Percentiles rank a stretch among this genome's conserved stretches.
Conservation (phyloP, 2,888 invertebrate species). For the Drosophila longiperda region DNA sequence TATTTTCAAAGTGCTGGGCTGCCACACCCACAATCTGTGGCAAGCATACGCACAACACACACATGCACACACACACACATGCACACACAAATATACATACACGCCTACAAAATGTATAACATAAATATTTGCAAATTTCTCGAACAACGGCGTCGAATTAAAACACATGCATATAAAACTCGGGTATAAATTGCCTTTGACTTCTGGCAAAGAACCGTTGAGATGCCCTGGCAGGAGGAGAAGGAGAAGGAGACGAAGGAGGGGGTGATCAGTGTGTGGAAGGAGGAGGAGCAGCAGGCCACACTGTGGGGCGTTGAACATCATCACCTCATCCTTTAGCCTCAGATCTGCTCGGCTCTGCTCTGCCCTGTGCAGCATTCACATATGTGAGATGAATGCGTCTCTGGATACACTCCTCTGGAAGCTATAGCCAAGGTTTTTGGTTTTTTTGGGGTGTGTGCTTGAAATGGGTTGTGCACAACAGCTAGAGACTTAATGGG, state of each 20-base stretch:
- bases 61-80: constrained; percentile 2
- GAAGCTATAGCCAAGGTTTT: constrained; percentile 14
- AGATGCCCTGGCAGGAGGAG: neutral
- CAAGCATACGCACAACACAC: constrained; percentile 3
- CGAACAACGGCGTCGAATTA: constrained; percentile 58
- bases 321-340: constrained; percentile 74
- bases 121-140: constrained; percentile 68
- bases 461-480: constrained; percentile 32
- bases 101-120: constrained; percentile 75
- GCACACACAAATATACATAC: constrained; percentile 12
- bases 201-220: constrained; percentile 54
- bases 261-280: neutral
- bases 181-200: constrained; percentile 65
- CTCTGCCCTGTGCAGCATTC: constrained; percentile 5
- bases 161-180: constrained; percentile 54
- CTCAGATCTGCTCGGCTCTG: constrained; percentile 1
- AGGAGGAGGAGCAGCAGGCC: constrained; percentile 10
- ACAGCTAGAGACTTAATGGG: constrained; percentile 28
- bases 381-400: constrained; percentile 41
- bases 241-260: neutral
- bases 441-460: constrained; percentile 69
- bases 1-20: constrained; percentile 39
- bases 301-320: constrained; percentile 67
- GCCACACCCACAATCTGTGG: constrained; percentile 48
- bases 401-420: constrained; percentile 12